These are phyloP conservation scores for Potamarius usumacintae DNA, from an alignment of 2,113 vertebrate species.

Conservation along the genomic window DNA sequence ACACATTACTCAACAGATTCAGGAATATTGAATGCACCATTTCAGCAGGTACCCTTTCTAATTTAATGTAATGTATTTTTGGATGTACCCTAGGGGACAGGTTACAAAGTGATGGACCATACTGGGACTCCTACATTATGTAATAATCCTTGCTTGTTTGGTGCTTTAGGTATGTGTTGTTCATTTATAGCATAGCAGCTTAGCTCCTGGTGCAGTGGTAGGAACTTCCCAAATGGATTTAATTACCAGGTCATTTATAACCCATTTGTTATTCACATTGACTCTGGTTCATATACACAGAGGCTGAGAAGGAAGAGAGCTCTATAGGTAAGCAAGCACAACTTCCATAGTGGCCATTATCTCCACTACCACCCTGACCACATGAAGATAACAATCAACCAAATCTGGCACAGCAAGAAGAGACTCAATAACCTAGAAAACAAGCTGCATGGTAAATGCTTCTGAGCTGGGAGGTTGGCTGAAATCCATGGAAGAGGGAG, in stretches of 20 bases:
- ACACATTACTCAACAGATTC: not conserved
- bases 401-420: not conserved
- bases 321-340: not conserved
- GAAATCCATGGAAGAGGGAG: not conserved
- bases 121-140: not conserved
- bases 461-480: not conserved
- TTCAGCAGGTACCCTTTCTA: not conserved
- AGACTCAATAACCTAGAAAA: not conserved
- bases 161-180: not conserved
- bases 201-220: not conserved
- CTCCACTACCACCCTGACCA: not conserved
- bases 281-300: not conserved
- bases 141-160: not conserved
- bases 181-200: not conserved
- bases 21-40: not conserved
- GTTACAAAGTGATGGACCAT: not conserved
- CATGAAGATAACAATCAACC: not conserved
- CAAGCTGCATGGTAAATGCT: not conserved
- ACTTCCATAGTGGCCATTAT: not conserved
- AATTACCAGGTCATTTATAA: not conserved
- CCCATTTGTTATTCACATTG: not conserved
- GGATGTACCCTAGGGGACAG: not conserved
- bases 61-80: not conserved
- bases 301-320: not conserved
- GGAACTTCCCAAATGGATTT: not conserved